Conservation (phyloP, 1,140 invertebrate genomes). For the Tenebrio molitor region DNA sequence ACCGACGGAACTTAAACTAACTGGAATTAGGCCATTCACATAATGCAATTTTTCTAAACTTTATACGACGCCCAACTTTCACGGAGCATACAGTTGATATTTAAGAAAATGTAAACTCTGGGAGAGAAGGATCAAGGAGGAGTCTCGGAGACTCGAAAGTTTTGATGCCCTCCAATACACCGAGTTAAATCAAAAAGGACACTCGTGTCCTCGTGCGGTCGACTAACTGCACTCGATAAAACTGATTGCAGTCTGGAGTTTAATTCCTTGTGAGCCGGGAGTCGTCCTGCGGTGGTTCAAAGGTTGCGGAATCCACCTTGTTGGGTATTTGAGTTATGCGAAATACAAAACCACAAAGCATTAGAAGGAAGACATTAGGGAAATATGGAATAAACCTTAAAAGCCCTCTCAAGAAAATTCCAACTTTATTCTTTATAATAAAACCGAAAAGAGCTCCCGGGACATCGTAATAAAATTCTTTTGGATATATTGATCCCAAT, state of each 20-base stretch:
- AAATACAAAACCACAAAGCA: neutral
- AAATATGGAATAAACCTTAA: constrained; percentile 1
- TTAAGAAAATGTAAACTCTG: too few species aligned
- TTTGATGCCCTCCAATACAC: too few species aligned
- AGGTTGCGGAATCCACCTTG: neutral
- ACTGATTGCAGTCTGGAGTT: neutral
- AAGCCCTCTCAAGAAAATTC: neutral
- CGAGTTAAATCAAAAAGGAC: too few species aligned
- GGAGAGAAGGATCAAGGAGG: too few species aligned
- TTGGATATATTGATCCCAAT: constrained; percentile 6
- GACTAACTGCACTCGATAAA: too few species aligned
- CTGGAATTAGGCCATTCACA: neutral
- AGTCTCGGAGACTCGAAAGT: too few species aligned
- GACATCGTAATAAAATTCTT: constrained; percentile 7
- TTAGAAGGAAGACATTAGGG: neutral
- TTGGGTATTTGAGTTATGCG: neutral
- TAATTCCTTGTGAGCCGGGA: neutral
- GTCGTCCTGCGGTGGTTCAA: neutral
- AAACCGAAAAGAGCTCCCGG: neutral
- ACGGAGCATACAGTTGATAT: too few species aligned
- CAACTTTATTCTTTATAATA: constrained; percentile 13
- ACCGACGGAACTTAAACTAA: neutral
- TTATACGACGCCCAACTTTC: too few species aligned
- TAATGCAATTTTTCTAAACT: too few species aligned
- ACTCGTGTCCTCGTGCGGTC: too few species aligned